Conservation (phyloP, 2,797 vertebrate species). For the Parauchenoglanis ngamensis region DNA sequence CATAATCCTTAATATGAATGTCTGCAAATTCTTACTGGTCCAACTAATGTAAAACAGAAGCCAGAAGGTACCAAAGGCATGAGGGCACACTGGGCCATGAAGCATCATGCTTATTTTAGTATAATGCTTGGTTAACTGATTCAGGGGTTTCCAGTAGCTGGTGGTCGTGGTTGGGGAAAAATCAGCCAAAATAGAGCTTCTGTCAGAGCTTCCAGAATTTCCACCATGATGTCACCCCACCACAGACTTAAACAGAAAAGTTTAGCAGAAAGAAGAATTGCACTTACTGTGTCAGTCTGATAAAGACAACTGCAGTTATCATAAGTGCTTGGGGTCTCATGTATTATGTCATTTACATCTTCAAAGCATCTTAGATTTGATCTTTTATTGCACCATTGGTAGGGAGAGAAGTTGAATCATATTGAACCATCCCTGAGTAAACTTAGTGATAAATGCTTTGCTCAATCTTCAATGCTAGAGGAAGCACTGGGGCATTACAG, state of each 20-base stretch:
- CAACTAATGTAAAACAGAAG: neutral
- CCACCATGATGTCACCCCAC: constrained; percentile 24
- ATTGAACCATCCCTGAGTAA: neutral
- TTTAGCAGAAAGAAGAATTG: constrained; percentile 14
- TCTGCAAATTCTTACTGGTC: neutral
- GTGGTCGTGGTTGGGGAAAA: constrained; percentile 6
- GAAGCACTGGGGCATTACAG: neutral
- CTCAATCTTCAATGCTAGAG: neutral
- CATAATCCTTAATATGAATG: neutral
- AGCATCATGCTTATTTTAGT: constrained; percentile 8
- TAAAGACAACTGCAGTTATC: constrained; percentile 4
- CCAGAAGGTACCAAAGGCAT: neutral
- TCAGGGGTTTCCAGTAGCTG: constrained; percentile 10
- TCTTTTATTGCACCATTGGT: neutral
- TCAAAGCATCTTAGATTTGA: constrained; percentile 15
- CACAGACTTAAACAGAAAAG: constrained; percentile 22
- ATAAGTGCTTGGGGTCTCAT: neutral
- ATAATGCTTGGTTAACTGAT: neutral
- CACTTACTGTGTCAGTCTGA: constrained; percentile 9
- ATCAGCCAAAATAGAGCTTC: constrained; percentile 15
- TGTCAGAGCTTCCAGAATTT: constrained; percentile 14
- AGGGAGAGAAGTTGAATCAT: neutral
- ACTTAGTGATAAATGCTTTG: neutral
- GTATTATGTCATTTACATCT: constrained; percentile 8
- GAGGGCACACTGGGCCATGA: constrained; percentile 16